These are phyloP conservation scores for Drosophila micromelanica DNA, from an alignment of 1,140 invertebrate genomes.

Conservation along the genomic window DNA sequence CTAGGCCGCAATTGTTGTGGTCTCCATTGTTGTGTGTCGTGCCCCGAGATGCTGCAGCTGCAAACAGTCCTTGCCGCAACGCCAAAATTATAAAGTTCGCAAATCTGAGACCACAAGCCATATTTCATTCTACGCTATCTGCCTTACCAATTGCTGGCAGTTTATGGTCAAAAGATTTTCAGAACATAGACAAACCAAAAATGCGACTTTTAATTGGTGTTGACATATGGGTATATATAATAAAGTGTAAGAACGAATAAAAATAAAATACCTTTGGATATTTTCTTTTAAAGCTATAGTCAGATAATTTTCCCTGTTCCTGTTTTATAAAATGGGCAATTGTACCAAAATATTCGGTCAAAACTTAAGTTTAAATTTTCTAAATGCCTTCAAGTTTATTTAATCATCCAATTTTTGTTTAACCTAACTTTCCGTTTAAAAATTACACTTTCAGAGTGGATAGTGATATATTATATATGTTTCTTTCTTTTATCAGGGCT, in stretches of 20 bases:
- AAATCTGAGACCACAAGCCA: constrained; percentile 54
- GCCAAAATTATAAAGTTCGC: constrained; percentile 53
- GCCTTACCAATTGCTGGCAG: constrained; percentile 15
- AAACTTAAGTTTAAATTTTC: no score
- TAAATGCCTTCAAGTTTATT: no score
- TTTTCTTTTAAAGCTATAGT: no score
- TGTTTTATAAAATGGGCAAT: no score
- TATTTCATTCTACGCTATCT: constrained; percentile 40
- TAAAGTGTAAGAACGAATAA: no score
- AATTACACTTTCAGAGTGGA: no score
- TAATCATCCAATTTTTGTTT: no score
- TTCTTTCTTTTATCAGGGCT: constrained; percentile 88
- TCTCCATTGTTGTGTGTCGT: constrained; percentile 33
- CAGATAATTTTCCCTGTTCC: no score
- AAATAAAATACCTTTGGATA: no score
- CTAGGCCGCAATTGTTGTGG: constrained; percentile 60
- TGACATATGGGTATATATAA: neutral
- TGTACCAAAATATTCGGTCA: no score
- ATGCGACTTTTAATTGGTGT: constrained; percentile 1
- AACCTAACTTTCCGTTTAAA: no score
- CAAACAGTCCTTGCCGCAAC: constrained; percentile 41
- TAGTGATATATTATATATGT: neutral
- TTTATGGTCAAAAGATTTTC: constrained; percentile 27
- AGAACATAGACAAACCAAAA: neutral
- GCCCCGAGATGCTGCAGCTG: constrained; percentile 26